These are phyloP conservation scores for Lacanobia wlatinum DNA, from an alignment of 2,888 invertebrate genomes.

Conservation along the genomic window DNA sequence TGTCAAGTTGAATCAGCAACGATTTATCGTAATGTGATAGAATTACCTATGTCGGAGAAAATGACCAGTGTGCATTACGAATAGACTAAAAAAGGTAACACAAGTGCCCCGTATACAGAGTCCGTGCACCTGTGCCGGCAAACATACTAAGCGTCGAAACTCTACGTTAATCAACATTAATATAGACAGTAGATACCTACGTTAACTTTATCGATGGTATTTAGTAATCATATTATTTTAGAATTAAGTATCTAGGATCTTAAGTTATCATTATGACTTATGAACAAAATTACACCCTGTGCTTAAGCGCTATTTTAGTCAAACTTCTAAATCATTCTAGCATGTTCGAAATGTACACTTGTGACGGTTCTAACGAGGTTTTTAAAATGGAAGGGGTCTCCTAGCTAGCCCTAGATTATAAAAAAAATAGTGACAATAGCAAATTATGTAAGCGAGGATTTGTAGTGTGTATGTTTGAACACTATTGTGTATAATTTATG, in stretches of 20 bases:
- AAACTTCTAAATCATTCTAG: conserved; percentile 71
- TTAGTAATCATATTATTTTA: conserved; percentile 57
- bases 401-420: conserved; percentile 4
- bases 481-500: conserved; percentile 2
- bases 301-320: conserved; percentile 77
- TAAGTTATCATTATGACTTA: conserved; percentile 70
- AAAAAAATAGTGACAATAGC: conserved; percentile 27
- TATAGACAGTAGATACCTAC: conserved; percentile 65
- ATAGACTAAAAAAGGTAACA: conserved; percentile 40
- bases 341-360: conserved; percentile 62
- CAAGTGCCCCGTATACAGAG: conserved; percentile 32
- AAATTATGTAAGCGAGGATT: conserved; percentile 16
- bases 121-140: conserved; percentile 60
- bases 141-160: conserved; percentile 64
- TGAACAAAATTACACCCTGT: conserved; percentile 78
- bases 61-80: conserved; percentile 49
- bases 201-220: conserved; percentile 65
- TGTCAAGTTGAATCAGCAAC: conserved; percentile 30
- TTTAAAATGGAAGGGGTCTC: conserved; percentile 5
- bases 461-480: conserved; percentile 6
- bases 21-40: conserved; percentile 30
- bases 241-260: conserved; percentile 60
- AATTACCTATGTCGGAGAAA: conserved; percentile 35
- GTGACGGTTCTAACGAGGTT: conserved; percentile 39
- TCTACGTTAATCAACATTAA: conserved; percentile 61